Evolutionary conservation across 1,140 invertebrate species (phyloP), one percentile per base, ranked within the genome.

Genomic region (Drosophila ogumai): DNA sequence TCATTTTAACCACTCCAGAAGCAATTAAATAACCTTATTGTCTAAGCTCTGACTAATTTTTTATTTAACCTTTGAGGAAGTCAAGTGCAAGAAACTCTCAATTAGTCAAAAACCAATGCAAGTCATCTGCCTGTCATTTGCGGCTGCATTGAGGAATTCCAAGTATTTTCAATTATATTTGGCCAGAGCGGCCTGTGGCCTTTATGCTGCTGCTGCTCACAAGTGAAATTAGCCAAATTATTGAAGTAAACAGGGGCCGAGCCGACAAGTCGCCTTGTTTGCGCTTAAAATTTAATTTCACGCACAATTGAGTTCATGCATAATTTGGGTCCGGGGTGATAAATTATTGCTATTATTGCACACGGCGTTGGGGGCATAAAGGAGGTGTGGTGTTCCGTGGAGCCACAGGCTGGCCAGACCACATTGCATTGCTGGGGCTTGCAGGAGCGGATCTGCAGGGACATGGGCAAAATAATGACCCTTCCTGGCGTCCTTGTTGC

Each of bases 221-320:
- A 79, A 47, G 69, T 74, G 81, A 84, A 88, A 88, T 90, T 90
- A 85, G 85, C 85, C 85, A 90, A 90, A 90, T 90, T 90, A 90
- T 90, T 72, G 85, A 43, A 75, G 81, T 81, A 90, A 90, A 90
- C 85, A 75, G 81, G 76, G 56, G 72, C 25, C 68, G 73, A 81
- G 77, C 50, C 76, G 84, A 71, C 84, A 74, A 90, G 85, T 80
- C 76, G 74, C 57, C 78, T 75, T 90, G 85, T 90, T 90, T 90
- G 81, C 85, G 85, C 78, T 90, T 90, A 90, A 90, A 90, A 90
- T 90, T 90, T 90, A 90, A 90, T 90, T 90, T 90, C 85, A 90
- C 81, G 81, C 85, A 90, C 85, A 90, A 90, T 90, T 90, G 85
- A 90, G 85, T 90, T 66, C 85, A 81, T 90, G 85, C 85, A 90